Conservation (phyloP, 2,888 invertebrate species). For the Eulithis testata region DNA sequence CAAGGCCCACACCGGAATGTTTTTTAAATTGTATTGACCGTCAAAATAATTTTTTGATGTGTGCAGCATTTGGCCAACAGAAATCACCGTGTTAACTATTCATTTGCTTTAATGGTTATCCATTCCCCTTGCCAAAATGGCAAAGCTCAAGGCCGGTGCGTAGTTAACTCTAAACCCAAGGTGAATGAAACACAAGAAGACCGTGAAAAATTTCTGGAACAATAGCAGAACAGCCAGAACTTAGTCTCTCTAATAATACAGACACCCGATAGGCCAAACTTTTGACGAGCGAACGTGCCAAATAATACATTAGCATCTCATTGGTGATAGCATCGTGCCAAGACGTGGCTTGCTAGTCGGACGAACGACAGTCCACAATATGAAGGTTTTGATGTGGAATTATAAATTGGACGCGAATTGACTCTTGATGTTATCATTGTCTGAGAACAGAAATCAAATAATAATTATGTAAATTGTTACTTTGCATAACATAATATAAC, state of each 20-base stretch:
- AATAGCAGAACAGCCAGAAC: slow-evolving; percentile 46
- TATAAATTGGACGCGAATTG: slow-evolving; percentile 52
- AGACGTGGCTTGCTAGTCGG: slow-evolving; percentile 56
- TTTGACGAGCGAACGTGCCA: slow-evolving; percentile 68
- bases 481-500: slow-evolving; percentile 18
- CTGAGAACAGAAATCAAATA: slow-evolving; percentile 31
- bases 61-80: neutral
- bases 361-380: slow-evolving; percentile 51
- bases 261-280: slow-evolving; percentile 68
- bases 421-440: slow-evolving; percentile 45
- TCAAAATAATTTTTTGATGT: neutral
- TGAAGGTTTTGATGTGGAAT: slow-evolving; percentile 48
- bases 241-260: slow-evolving; percentile 63
- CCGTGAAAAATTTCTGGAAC: slow-evolving; percentile 52
- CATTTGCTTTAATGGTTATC: slow-evolving; percentile 18
- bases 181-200: slow-evolving; percentile 55
- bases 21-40: too few species aligned
- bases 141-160: slow-evolving; percentile 52
- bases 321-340: slow-evolving; percentile 70
- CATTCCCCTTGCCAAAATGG: slow-evolving; percentile 48
- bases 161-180: slow-evolving; percentile 48
- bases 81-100: slow-evolving; percentile 26
- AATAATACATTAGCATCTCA: slow-evolving; percentile 80
- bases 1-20: too few species aligned
- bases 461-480: slow-evolving; percentile 21